Base-by-base conservation (phyloP, 2,797 vertebrate species). In the Alca torda region DNA sequence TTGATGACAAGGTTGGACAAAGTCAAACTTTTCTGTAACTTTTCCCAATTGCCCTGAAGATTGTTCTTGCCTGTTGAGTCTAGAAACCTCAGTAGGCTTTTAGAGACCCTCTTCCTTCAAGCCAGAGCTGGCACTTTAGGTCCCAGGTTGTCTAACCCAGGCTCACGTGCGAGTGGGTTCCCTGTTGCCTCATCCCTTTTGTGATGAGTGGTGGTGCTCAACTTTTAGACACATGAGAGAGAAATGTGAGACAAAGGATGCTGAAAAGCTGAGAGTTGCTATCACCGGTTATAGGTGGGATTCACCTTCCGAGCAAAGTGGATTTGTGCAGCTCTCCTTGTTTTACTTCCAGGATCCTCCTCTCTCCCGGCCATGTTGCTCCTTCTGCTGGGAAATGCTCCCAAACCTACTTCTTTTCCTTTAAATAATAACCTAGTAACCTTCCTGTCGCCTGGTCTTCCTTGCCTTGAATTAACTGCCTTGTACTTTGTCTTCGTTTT, bases 351-450 rank as follows among this genome's bases (percentile, higher is more conserved):
- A 64, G 37, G 11, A 61, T 84, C 65, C 12, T 86, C 16, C 13
- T 51, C 16, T 84, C 11, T 89, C 57, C 53, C 51, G 64, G 0
- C 14, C 2, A 9, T 4, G 0, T 13, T 81, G 60, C 61, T 87
- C 56, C 60, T 18, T 80, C 31, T 84, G 80, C 67, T 95, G 90
- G 77, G 86, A 89, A 89, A 35, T 54, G 60, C 50, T 93, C 26
- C 70, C 60, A 89, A 76, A 43, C 14, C n/a, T 67, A 1, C 24
- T 81, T 37, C 4, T 65, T 74, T 70, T 74, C 74, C 51, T 73
- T 64, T 64, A 75, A 26, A 13, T 56, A 77, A 67, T 33, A 95
- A 69, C 48, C 26, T 25, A 21, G n/a, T 61, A 68, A 65, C 75
- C 18, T 72, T 79, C 57, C 39, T 90, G 59, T 63, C 7, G 9